Evolutionary conservation across 2,888 invertebrate species (phyloP).

Genomic region (Eupithecia insigniata): DNA sequence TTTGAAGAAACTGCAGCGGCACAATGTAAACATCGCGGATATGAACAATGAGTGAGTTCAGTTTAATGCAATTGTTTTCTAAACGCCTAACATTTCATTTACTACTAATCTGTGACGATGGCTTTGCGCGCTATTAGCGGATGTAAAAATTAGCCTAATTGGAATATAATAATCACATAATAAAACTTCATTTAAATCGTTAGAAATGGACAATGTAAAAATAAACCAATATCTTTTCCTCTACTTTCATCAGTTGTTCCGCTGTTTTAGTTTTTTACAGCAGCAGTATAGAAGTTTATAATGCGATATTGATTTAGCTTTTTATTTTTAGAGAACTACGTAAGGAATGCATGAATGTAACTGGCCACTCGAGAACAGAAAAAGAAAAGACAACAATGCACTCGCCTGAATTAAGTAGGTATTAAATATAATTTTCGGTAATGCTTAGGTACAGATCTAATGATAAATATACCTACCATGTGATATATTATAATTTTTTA

Average conservation of each 20-base stretch:
- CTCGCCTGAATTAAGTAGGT: conserved; percentile 12
- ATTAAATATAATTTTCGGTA: neutral
- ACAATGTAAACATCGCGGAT: conserved; percentile 70
- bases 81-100: neutral
- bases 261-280: neutral
- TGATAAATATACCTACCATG: neutral
- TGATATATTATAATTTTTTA: conserved; percentile 23
- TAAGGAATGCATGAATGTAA: conserved; percentile 20
- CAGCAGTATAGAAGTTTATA: neutral
- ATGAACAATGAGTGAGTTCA: conserved; percentile 69
- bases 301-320: too few species aligned
- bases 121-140: neutral
- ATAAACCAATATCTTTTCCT: neutral
- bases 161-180: too few species aligned
- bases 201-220: neutral
- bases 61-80: neutral
- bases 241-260: neutral
- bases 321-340: conserved; percentile 28
- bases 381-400: neutral
- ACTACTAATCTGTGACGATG: neutral
- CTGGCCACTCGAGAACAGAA: conserved; percentile 1
- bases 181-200: too few species aligned
- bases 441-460: neutral
- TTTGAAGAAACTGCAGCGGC: conserved; percentile 65
- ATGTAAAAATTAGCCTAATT: neutral